A percentile compares a stretch with the other conserved stretches of the same genome.
These are phyloP conservation scores for Kryptolebias ocellatus DNA, from an alignment of 2,797 vertebrate species.

Conservation along the genomic window DNA sequence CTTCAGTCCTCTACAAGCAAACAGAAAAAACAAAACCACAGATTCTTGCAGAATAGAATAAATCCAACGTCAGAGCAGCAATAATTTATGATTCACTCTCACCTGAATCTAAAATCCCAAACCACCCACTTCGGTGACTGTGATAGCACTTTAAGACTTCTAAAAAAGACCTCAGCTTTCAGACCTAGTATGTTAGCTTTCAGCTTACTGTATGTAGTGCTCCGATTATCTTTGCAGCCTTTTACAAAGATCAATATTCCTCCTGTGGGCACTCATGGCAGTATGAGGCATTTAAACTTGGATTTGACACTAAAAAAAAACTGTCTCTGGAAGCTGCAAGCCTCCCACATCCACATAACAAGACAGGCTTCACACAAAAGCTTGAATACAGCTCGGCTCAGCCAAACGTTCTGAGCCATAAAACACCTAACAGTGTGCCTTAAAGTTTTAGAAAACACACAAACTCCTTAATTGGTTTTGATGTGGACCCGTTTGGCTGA, in stretches of 20 bases:
- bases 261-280: constrained; percentile 54
- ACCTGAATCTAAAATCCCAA: constrained; percentile 45
- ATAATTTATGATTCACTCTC: constrained; percentile 57
- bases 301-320: constrained; percentile 54
- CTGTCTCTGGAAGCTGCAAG: constrained; percentile 25
- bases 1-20: constrained; percentile 46
- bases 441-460: constrained; percentile 11
- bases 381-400: background rate
- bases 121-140: constrained; percentile 28
- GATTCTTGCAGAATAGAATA: constrained; percentile 47
- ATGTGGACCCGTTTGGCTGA: constrained; percentile 39
- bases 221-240: constrained; percentile 43
- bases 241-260: constrained; percentile 49
- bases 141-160: constrained; percentile 33
- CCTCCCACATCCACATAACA: constrained; percentile 44
- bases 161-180: constrained; percentile 37
- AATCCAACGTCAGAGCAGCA: constrained; percentile 49
- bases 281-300: constrained; percentile 59
- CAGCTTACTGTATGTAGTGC: constrained; percentile 14
- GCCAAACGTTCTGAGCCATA: constrained; percentile 35
- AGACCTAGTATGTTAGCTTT: constrained; percentile 40
- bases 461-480: constrained; percentile 27
- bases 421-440: constrained; percentile 37
- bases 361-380: constrained; percentile 17
- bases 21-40: constrained; percentile 40